A percentile compares a stretch with the other conserved stretches of the same genome.
These are phyloP conservation scores for Drosophila siamana DNA, from an alignment of 2,888 invertebrate species.

Conservation along the genomic window DNA sequence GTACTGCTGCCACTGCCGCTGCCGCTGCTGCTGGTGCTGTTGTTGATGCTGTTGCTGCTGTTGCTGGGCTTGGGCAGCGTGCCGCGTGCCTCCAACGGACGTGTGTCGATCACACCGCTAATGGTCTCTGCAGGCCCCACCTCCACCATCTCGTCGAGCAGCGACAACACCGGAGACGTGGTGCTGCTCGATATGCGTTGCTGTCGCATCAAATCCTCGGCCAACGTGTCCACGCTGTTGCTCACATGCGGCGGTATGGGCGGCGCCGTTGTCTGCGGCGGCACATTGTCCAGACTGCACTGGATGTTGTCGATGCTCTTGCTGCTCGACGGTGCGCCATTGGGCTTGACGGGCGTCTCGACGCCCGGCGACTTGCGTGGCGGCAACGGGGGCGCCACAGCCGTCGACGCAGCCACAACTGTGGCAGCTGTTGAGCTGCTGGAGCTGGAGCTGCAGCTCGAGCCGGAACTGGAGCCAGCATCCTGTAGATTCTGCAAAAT, in stretches of 20 bases:
- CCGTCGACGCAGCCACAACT: constrained; percentile 5
- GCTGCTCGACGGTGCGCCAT: constrained; percentile 58
- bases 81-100: constrained; percentile 84
- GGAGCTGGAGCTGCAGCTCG: constrained; percentile 12
- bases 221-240: constrained; percentile 79
- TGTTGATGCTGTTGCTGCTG: background rate
- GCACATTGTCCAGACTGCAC: constrained; percentile 76
- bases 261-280: constrained; percentile 84
- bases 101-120: constrained; percentile 89
- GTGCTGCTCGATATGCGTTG: constrained; percentile 77
- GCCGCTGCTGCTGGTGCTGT: background rate
- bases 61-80: constrained; percentile 56
- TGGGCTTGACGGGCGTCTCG: constrained; percentile 76
- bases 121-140: constrained; percentile 91
- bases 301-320: constrained; percentile 83
- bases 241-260: constrained; percentile 84
- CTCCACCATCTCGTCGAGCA: constrained; percentile 87
- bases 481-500: constrained; percentile 83
- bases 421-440: constrained; percentile 42
- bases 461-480: constrained; percentile 20
- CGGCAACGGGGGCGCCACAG: constrained; percentile 86
- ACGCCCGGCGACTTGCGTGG: constrained; percentile 87
- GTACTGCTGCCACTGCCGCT: background rate
- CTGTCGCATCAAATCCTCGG: constrained; percentile 81
- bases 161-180: constrained; percentile 68